phyloP scores from a whole-genome alignment of 2,797 vertebrate genomes.

The Falco rusticolus region DNA sequence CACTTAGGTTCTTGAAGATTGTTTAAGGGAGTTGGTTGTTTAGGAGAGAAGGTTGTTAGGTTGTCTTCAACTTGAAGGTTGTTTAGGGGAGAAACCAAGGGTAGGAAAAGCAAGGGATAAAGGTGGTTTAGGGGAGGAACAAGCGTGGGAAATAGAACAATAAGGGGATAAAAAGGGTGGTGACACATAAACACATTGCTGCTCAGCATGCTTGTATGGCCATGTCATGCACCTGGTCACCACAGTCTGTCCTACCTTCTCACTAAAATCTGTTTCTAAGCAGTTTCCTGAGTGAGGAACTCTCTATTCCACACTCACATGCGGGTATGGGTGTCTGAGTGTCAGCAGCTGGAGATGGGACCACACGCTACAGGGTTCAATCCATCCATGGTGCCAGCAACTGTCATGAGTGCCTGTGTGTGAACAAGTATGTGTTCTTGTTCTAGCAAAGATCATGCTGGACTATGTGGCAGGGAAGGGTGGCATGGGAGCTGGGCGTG shows the following conservation, averaged over 20 bases:
- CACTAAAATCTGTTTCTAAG: background rate
- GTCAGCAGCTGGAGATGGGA: background rate
- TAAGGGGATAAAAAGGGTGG: background rate
- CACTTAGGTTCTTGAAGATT: background rate
- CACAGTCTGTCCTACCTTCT: background rate
- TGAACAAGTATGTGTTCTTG: background rate
- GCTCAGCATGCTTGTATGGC: background rate
- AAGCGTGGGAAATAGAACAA: background rate
- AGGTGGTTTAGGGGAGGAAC: background rate
- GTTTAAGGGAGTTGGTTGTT: too few relatives aligned
- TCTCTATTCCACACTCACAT: fast-evolving
- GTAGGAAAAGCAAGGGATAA: background rate
- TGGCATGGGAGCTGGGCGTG: background rate
- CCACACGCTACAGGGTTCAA: fast-evolving
- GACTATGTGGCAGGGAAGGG: background rate
- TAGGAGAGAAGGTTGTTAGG: too few relatives aligned
- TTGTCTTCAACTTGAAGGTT: background rate
- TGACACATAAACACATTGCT: background rate
- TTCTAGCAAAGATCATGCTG: background rate
- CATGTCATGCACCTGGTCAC: background rate
- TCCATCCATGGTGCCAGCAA: background rate
- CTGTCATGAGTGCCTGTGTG: background rate
- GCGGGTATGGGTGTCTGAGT: background rate
- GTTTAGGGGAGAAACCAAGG: background rate
- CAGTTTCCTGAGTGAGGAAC: background rate